These are phyloP conservation scores for Aspidiotus destructor DNA, from an alignment of 2,888 invertebrate species.

Conservation along the genomic window DNA sequence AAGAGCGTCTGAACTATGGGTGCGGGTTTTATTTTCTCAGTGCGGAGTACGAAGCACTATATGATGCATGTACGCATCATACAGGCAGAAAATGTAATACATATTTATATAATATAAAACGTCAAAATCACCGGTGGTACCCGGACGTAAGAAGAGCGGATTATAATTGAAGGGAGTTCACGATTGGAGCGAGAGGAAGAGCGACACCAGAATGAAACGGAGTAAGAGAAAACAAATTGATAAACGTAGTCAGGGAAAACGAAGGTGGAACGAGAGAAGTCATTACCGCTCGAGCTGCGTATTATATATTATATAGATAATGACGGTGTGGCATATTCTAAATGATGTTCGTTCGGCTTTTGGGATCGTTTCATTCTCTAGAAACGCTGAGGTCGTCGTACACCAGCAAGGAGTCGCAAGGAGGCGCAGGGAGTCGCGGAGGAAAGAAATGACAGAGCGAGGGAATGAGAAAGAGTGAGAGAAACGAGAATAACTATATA, in stretches of 20 bases:
- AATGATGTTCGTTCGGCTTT: conserved; percentile 31
- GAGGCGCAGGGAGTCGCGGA: neutral
- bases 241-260: conserved; percentile 2
- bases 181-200: neutral
- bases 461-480: neutral
- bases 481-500: conserved; percentile 7
- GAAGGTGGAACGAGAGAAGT: conserved; percentile 8
- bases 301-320: conserved; percentile 31
- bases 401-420: neutral
- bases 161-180: neutral
- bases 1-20: too few species aligned
- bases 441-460: neutral
- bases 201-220: neutral
- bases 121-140: neutral
- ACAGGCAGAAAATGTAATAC: neutral
- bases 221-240: conserved; percentile 2
- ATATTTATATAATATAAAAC: conserved; percentile 1
- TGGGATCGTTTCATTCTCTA: conserved; percentile 14
- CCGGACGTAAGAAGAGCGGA: neutral
- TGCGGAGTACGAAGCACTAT: too few species aligned
- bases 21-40: too few species aligned
- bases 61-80: too few species aligned
- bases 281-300: conserved; percentile 13
- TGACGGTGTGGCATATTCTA: conserved; percentile 29
- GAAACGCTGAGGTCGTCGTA: neutral